Base-by-base conservation (phyloP, 2,888 invertebrate species). In the Merodon equestris region DNA sequence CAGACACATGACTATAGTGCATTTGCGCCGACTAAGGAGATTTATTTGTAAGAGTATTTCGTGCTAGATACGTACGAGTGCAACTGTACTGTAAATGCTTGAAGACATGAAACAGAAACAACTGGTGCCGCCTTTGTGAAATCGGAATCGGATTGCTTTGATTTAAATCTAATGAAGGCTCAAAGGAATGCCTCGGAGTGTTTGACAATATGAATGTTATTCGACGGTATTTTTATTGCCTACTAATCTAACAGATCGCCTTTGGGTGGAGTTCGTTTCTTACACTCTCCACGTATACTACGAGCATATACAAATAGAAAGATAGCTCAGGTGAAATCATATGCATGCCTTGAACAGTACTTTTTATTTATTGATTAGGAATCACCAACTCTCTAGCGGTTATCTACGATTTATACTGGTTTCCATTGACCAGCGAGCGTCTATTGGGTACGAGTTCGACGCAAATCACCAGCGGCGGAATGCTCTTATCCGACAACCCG, bases 101-200 rank as follows among this genome's bases (percentile, higher is more conserved):
- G 48, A 36, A 40, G 10, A 61, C 48, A 42, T 54, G 47, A 38
- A 67, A 47, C 54, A 44, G 48, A 60, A 67, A 50, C 48, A 12
- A 17, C 38, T 44, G 44, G 56, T 66, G 60, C 50, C 50, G 44
- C 51, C 58, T 44, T 70, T 64, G 50, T 54, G 42, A 60, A 61
- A 45, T 51, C 44, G 66, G 66, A 67, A 53, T 51, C 51, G 66
- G 66, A 61, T 45, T 63, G 58, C 53, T 74, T 74, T 70, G 74
- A 74, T 74, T 79, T 70, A 64, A 68, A 79, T 79, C 74, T 64
- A 74, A 79, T 74, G 68, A 74, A 63, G 44, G 67, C 67, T 57
- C 63, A 63, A 60, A 64, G 67, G 64, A 74, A 74, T 79, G 79
- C 74, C 77, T 79, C 18, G 12, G 40, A 66, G 76, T 71, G 71